phyloP scores from a whole-genome alignment of 2,113 vertebrate species.

The Ammodytes dubius region DNA sequence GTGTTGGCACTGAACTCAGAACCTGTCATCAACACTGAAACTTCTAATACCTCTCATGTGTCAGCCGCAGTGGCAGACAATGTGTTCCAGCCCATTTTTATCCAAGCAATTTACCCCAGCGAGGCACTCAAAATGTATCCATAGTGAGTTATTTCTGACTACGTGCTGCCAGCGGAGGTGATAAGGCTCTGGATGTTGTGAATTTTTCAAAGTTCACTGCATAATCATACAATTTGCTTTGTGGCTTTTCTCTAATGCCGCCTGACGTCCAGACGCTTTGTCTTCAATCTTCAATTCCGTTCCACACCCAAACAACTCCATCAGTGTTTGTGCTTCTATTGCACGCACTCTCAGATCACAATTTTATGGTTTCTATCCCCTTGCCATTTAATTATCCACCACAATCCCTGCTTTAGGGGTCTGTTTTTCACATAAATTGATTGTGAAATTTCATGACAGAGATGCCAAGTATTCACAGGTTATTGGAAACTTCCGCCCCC shows the following conservation, averaged over 20 bases:
- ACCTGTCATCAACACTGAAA: slow-evolving; percentile 79
- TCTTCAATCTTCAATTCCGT: slow-evolving; percentile 65
- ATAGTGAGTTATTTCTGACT: slow-evolving; percentile 79
- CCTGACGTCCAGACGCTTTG: slow-evolving; percentile 72
- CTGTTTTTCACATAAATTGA: slow-evolving; percentile 62
- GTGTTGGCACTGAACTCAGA: slow-evolving; percentile 68
- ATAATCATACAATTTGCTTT: slow-evolving; percentile 75
- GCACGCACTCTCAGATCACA: slow-evolving; percentile 34
- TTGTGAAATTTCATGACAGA: slow-evolving; percentile 60
- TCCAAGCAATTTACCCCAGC: slow-evolving; percentile 61
- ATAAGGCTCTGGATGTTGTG: slow-evolving; percentile 63
- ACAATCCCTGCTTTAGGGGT: slow-evolving; percentile 46
- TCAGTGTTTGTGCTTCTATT: slow-evolving; percentile 46
- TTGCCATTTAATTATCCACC: slow-evolving; percentile 60
- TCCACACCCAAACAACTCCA: slow-evolving; percentile 64
- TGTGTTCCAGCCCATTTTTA: slow-evolving; percentile 72
- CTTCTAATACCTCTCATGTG: slow-evolving; percentile 74
- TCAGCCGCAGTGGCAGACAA: slow-evolving; percentile 71
- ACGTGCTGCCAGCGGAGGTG: slow-evolving; percentile 64
- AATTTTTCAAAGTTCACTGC: slow-evolving; percentile 68
- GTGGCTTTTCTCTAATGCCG: slow-evolving; percentile 66
- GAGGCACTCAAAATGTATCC: slow-evolving; percentile 68
- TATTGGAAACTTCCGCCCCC: slow-evolving; percentile 61
- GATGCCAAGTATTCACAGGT: slow-evolving; percentile 58
- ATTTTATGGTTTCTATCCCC: slow-evolving; percentile 46